A percentile compares a stretch with the other conserved stretches of the same genome.
Evolutionary conservation across 2,888 invertebrate genomes (phyloP).

Genomic region (Trichacis sp.): DNA sequence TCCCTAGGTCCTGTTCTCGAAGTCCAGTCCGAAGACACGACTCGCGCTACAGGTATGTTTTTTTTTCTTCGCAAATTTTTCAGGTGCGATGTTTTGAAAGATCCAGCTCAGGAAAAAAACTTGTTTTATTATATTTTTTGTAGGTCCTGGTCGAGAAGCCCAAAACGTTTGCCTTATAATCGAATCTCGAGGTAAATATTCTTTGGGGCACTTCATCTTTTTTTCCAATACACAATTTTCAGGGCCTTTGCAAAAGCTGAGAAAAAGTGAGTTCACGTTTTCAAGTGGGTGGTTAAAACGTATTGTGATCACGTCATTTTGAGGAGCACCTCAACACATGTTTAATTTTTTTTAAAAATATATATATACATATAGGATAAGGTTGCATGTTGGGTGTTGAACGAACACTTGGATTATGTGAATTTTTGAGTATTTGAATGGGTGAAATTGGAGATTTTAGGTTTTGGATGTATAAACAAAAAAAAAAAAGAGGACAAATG

Average conservation of each 20-base stretch:
- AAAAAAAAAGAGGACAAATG: no score
- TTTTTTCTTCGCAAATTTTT: constrained; percentile 46
- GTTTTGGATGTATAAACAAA: no score
- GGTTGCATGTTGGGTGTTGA: no score
- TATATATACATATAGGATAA: no score
- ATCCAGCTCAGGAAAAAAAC: constrained; percentile 49
- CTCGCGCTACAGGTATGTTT: constrained; percentile 58
- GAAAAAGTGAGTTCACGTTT: constrained; percentile 33
- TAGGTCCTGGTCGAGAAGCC: constrained; percentile 63
- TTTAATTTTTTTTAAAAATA: no score
- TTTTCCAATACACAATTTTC: constrained; percentile 45
- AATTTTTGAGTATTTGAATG: no score
- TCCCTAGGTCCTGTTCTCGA: constrained; percentile 61
- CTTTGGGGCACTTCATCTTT: background rate
- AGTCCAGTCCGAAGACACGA: constrained; percentile 56
- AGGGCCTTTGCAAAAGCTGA: constrained; percentile 48
- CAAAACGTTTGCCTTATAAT: constrained; percentile 51
- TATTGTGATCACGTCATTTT: constrained; percentile 48
- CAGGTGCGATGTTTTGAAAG: constrained; percentile 53
- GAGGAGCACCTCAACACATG: no score
- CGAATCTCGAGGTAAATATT: constrained; percentile 59
- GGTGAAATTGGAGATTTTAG: no score
- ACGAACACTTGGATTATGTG: no score
- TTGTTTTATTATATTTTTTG: constrained; percentile 57
- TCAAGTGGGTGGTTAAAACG: constrained; percentile 53